Conservation (phyloP, 2,113 vertebrate species). For the Neodon shergylaensis region DNA sequence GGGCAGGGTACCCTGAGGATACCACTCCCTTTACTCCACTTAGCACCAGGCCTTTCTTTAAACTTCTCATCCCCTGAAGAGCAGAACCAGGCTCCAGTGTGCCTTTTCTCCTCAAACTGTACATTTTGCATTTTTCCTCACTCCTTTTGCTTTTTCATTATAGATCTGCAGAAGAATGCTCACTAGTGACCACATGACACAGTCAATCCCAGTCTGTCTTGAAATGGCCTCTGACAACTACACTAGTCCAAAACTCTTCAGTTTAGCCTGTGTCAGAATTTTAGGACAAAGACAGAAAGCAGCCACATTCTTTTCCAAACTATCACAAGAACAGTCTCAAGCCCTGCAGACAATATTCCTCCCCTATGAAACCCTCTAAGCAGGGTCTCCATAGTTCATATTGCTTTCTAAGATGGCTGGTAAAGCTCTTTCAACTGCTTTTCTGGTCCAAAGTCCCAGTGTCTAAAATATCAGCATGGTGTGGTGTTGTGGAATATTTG, state of each 20-base stretch:
- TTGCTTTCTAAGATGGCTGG: background rate
- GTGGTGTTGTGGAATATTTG: too few relatives aligned
- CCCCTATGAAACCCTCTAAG: background rate
- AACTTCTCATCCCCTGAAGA: background rate
- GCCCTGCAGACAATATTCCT: background rate
- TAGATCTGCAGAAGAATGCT: background rate
- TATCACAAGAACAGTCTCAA: background rate
- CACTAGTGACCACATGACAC: background rate
- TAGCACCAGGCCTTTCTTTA: background rate
- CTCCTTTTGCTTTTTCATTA: background rate
- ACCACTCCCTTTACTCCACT: background rate
- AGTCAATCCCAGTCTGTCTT: background rate
- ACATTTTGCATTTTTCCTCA: background rate
- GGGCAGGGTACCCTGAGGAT: background rate
- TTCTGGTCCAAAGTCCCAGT: background rate
- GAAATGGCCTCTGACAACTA: background rate
- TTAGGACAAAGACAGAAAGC: background rate
- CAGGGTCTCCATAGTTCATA: background rate
- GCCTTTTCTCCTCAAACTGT: background rate
- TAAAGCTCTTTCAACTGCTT: background rate
- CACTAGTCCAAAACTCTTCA: background rate
- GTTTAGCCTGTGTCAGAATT: background rate
- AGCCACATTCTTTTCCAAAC: background rate
- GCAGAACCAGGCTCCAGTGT: background rate
- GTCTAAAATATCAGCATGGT: background rate